A percentile compares a stretch with the other conserved stretches of the same genome.
phyloP scores from a whole-genome alignment of 2,797 vertebrate genomes.

The Lacerta agilis region DNA sequence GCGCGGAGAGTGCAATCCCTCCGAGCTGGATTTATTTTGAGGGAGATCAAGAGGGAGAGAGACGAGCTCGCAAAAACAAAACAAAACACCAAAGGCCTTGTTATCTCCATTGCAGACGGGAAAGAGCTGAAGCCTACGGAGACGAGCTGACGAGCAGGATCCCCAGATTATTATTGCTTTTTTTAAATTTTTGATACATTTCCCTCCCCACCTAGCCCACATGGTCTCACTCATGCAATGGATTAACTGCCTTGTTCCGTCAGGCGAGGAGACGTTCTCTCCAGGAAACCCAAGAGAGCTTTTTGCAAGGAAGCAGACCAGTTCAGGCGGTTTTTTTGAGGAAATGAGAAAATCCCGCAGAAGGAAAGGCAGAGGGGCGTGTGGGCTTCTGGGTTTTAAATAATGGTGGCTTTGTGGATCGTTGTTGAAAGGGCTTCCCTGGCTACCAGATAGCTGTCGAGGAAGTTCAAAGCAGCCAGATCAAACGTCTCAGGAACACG shows the following conservation, averaged over 20 bases:
- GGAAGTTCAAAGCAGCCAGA: background rate
- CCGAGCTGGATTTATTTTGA: background rate
- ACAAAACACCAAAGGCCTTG: background rate
- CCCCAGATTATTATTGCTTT: background rate
- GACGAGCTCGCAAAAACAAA: fast-evolving
- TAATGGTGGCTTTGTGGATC: background rate
- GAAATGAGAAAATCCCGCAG: slow-evolving; percentile 50
- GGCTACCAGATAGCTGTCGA: background rate
- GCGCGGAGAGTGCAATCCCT: background rate
- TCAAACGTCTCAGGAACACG: background rate
- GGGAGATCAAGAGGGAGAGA: background rate
- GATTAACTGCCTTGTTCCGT: slow-evolving; percentile 35
- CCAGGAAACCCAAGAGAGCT: slow-evolving; percentile 52
- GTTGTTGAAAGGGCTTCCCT: background rate
- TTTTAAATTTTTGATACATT: background rate
- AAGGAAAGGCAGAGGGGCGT: background rate
- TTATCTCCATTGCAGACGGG: slow-evolving; percentile 52
- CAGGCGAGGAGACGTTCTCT: slow-evolving; percentile 61
- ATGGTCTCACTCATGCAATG: slow-evolving; percentile 24
- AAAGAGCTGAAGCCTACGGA: slow-evolving; percentile 14
- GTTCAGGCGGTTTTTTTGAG: slow-evolving; percentile 57
- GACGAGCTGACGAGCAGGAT: slow-evolving; percentile 40
- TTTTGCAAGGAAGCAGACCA: slow-evolving; percentile 46
- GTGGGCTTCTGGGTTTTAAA: background rate
- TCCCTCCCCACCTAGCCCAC: slow-evolving; percentile 49